These are phyloP conservation scores for Actinia tenebrosa DNA, from an alignment of 64 coral and sea anemone species.

Conservation along the genomic window DNA sequence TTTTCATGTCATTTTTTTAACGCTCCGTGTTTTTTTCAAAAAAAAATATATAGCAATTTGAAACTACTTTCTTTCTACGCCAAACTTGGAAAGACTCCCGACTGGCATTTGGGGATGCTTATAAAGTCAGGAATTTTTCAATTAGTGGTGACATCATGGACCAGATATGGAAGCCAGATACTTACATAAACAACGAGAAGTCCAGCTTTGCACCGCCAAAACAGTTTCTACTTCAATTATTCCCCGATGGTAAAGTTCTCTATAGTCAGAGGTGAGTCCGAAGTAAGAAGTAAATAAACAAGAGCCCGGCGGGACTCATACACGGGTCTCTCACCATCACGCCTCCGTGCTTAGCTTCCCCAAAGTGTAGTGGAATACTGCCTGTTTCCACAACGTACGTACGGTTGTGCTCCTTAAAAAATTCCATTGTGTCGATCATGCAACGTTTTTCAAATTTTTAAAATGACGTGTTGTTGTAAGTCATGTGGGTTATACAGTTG, in stretches of 20 bases:
- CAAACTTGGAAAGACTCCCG: constrained; percentile 68
- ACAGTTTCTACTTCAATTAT: constrained; percentile 66
- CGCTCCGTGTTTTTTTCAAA: neutral
- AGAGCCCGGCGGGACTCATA: too few relatives aligned
- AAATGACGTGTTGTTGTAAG: too few relatives aligned
- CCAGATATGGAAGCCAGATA: constrained; percentile 83
- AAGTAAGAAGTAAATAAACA: neutral
- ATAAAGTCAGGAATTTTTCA: constrained; percentile 62
- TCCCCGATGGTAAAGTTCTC: constrained; percentile 47
- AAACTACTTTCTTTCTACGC: constrained; percentile 74
- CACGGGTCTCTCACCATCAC: too few relatives aligned
- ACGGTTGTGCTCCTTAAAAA: too few relatives aligned
- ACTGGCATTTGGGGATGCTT: constrained; percentile 44
- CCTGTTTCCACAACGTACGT: too few relatives aligned
- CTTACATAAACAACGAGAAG: constrained; percentile 85
- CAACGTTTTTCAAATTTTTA: too few relatives aligned
- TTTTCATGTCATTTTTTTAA: neutral
- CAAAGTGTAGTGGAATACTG: too few relatives aligned
- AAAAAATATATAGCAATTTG: constrained; percentile 54
- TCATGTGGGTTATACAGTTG: too few relatives aligned
- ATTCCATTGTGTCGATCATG: too few relatives aligned
- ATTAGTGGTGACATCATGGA: constrained; percentile 73
- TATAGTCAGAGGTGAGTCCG: constrained; percentile 77
- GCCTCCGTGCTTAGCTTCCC: too few relatives aligned
- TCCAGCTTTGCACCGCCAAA: constrained; percentile 48